Percentiles rank a stretch among this genome's conserved stretches.
Evolutionary conservation across 2,888 invertebrate species (phyloP).

Genomic region (Cantharis nigra): DNA sequence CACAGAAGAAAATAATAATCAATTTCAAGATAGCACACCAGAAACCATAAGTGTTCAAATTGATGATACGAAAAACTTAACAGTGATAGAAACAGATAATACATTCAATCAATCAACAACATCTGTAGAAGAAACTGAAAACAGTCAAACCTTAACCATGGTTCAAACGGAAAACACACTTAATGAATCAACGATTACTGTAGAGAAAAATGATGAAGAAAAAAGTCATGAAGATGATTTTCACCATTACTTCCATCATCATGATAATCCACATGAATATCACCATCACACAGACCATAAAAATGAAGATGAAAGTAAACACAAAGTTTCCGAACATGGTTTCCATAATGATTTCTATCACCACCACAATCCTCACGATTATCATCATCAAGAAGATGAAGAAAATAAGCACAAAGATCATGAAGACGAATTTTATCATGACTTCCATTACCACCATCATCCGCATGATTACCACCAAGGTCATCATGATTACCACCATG

Average conservation of each 20-base stretch:
- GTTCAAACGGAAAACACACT: neutral
- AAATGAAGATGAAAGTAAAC: neutral
- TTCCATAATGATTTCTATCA: neutral
- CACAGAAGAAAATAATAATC: neutral
- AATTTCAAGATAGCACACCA: neutral
- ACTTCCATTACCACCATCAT: neutral
- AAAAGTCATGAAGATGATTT: neutral
- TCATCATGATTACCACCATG: no score
- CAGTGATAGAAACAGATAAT: neutral
- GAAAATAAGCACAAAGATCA: neutral
- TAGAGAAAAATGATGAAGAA: neutral
- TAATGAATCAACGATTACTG: neutral
- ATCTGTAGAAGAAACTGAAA: neutral
- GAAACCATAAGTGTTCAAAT: neutral
- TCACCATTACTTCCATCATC: neutral
- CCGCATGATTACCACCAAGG: neutral
- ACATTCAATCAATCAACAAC: neutral
- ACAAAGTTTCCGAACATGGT: neutral
- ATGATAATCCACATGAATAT: neutral
- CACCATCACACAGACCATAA: neutral
- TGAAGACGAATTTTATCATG: neutral
- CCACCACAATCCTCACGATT: neutral
- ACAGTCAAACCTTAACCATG: neutral
- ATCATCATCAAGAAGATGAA: neutral
- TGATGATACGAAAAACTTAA: neutral